Base-by-base conservation (phyloP, 2,113 vertebrate species). In the Ameiurus melas region DNA sequence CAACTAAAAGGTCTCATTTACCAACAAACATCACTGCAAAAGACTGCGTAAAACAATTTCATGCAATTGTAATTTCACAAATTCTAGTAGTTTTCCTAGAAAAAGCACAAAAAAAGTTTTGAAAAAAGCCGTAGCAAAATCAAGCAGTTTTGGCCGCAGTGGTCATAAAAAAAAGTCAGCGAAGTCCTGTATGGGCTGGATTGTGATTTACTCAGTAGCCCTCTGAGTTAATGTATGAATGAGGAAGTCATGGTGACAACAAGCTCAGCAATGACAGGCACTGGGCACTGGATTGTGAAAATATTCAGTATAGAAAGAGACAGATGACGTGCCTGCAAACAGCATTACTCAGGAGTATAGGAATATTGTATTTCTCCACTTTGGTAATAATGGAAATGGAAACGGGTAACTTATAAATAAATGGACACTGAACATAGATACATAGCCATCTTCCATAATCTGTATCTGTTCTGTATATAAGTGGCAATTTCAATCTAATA, bases 261-360 rank as follows among this genome's bases (percentile, higher is more conserved):
- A 47, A 19, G 10, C 57, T 51, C 9, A 68, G 12, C 17, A 51
- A n/a, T n/a, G 43, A 47, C 55, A 81, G 57, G n/a, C 8, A 62
- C 36, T 78, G n/a, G n/a, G n/a, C n/a, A n/a, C n/a, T n/a, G n/a
- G n/a, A n/a, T n/a, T n/a, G n/a, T 53, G 22, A 47, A 51, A 20
- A 30, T 4, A 30, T n/a, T 47, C 14, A 30, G 25, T 20, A 79
- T 79, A 51, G 39, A 79, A 64, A 78, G 84, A 55, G 2, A 36
- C 12, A 4, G 2, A 47, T 17, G 30, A 14, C 20, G 78, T 27
- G 13, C 43, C 20, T 51, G 14, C 43, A 66, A 57, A 36, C 43
- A 71, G 20, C 68, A 73, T 39, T 85, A 39, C 55, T 86, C 85
- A 86, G 71, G 55, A 77, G 71, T 75, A 33, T 58, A 51, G 20